Conservation (phyloP, 2,113 vertebrate genomes). For the Lamprologus lemairii region DNA sequence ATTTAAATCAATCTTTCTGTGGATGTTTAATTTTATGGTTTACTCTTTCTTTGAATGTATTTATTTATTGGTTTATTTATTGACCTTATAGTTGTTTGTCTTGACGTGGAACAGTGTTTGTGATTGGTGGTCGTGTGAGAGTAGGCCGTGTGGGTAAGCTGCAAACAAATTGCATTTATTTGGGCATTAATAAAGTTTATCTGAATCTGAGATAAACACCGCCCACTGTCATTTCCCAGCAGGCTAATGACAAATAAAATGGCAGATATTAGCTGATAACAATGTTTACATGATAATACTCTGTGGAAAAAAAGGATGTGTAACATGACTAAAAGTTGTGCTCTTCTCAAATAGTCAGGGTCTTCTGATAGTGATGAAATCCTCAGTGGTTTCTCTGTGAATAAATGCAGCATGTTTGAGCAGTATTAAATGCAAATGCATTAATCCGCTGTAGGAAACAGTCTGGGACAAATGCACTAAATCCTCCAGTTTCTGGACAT, state of each 20-base stretch:
- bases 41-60: neutral
- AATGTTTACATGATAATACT: neutral
- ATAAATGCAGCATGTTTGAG: neutral
- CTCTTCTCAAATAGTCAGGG: neutral
- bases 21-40: neutral
- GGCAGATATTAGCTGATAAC: neutral
- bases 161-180: neutral
- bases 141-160: neutral
- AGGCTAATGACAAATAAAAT: neutral
- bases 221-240: neutral
- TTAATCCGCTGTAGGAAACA: neutral
- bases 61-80: neutral
- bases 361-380: neutral
- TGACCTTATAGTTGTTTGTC: neutral
- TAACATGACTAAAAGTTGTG: neutral
- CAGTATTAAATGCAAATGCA: neutral
- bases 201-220: neutral
- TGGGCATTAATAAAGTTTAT: neutral
- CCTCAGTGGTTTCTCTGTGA: too few relatives aligned
- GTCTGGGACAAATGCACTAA: neutral
- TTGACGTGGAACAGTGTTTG: neutral
- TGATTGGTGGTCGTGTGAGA: neutral
- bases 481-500: neutral
- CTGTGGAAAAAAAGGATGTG: fast-evolving
- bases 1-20: neutral